These are phyloP conservation scores for Ypsolopha sequella DNA, from an alignment of 2,888 invertebrate genomes.

Conservation along the genomic window DNA sequence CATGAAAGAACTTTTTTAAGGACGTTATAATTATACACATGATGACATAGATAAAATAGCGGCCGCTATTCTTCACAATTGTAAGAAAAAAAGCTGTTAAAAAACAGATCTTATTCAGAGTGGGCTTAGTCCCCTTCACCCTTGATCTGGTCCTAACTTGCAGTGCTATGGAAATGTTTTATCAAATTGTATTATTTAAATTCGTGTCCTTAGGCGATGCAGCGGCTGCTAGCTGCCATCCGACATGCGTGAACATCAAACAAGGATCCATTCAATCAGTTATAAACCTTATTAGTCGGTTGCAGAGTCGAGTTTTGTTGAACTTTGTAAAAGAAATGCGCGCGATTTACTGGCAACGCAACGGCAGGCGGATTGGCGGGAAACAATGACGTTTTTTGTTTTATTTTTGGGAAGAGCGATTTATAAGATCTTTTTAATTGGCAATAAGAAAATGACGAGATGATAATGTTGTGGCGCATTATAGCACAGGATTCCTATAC, in stretches of 20 bases:
- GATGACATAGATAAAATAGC: no score
- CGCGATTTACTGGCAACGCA: background rate
- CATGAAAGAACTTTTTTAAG: no score
- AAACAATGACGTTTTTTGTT: slow-evolving; percentile 9
- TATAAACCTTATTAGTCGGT: no score
- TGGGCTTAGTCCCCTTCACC: no score
- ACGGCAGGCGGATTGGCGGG: slow-evolving; percentile 15
- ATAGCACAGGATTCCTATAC: no score
- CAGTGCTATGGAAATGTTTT: slow-evolving; percentile 9
- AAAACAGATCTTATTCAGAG: no score
- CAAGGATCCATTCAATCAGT: no score
- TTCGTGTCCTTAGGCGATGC: slow-evolving; percentile 24
- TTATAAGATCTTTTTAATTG: slow-evolving; percentile 4
- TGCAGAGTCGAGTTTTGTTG: background rate
- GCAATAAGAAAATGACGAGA: background rate
- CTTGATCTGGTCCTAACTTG: no score
- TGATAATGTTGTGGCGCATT: no score
- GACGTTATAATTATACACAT: no score
- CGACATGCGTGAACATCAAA: background rate
- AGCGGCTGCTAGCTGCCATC: background rate
- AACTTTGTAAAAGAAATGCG: background rate
- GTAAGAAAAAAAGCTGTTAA: no score
- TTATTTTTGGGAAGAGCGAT: slow-evolving; percentile 6
- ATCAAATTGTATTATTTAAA: slow-evolving; percentile 39
- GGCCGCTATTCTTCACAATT: no score